phyloP scores from a whole-genome alignment of 1,140 invertebrate genomes.

The Papilio polytes region DNA sequence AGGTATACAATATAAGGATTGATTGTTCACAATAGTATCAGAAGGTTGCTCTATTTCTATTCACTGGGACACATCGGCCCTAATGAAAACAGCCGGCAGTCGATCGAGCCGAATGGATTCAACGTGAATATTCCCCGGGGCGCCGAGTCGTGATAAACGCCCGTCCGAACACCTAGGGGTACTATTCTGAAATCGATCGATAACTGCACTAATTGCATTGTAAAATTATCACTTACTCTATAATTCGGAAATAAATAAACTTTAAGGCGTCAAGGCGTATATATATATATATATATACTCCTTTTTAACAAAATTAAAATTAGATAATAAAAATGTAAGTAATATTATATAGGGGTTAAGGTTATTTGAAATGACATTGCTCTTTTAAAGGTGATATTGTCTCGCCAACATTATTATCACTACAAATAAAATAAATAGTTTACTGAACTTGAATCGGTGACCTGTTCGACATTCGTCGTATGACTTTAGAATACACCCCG shows the following conservation, averaged over 20 bases:
- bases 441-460: conserved; percentile 5
- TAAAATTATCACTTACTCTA: neutral
- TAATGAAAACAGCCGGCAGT: conserved; percentile 29
- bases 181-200: conserved; percentile 29
- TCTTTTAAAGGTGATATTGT: neutral
- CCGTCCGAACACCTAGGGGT: neutral
- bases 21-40: neutral
- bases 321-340: neutral
- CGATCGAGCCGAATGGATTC: conserved; percentile 27
- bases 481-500: conserved; percentile 34
- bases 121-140: conserved; percentile 22
- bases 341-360: neutral
- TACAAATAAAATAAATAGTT: conserved; percentile 18
- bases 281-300: too few relatives aligned
- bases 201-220: neutral
- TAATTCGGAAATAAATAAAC: neutral
- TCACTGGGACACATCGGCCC: neutral
- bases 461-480: conserved; percentile 14
- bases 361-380: neutral
- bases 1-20: neutral
- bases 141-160: conserved; percentile 13
- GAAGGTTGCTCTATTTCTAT: conserved; percentile 1
- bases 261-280: too few relatives aligned
- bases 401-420: neutral
- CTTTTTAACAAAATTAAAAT: too few relatives aligned